Percentiles rank a stretch among this genome's conserved stretches.
Conservation (phyloP, 2,797 vertebrate genomes). For the Spheniscus humboldti region DNA sequence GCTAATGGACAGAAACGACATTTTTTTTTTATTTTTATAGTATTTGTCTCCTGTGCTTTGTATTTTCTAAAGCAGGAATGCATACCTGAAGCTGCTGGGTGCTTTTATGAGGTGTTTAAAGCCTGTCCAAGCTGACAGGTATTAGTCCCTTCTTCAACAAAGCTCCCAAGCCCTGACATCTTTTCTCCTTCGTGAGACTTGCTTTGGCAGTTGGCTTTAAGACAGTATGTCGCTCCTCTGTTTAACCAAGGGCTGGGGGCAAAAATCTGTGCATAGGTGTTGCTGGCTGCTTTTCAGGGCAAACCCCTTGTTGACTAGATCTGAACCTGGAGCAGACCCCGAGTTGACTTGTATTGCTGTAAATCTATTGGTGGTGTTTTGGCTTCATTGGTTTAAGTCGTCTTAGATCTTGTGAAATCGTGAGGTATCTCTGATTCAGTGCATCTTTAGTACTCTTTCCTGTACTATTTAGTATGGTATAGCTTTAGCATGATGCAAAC, state of each 20-base stretch:
- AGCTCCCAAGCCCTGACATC: neutral
- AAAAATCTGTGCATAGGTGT: neutral
- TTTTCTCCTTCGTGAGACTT: rapidly evolving
- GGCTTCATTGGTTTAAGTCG: neutral
- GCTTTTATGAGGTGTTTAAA: neutral
- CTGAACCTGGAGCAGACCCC: neutral
- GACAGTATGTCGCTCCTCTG: rapidly evolving
- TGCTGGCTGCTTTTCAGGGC: neutral
- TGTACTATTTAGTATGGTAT: rapidly evolving
- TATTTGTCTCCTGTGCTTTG: neutral
- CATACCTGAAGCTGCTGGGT: neutral
- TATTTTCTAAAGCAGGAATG: neutral
- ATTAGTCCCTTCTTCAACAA: neutral
- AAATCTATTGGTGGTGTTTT: neutral
- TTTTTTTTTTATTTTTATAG: neutral
- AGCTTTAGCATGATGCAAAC: neutral
- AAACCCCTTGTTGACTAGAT: rapidly evolving
- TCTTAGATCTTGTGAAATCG: neutral
- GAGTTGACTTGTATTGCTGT: neutral
- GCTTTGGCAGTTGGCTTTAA: neutral
- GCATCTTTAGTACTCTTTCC: neutral
- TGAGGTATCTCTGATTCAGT: neutral
- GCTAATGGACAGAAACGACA: neutral
- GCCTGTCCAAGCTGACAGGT: neutral
- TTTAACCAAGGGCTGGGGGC: neutral